Evolutionary conservation across 1,140 invertebrate genomes (phyloP).

Genomic region (Dreissena polymorpha): DNA sequence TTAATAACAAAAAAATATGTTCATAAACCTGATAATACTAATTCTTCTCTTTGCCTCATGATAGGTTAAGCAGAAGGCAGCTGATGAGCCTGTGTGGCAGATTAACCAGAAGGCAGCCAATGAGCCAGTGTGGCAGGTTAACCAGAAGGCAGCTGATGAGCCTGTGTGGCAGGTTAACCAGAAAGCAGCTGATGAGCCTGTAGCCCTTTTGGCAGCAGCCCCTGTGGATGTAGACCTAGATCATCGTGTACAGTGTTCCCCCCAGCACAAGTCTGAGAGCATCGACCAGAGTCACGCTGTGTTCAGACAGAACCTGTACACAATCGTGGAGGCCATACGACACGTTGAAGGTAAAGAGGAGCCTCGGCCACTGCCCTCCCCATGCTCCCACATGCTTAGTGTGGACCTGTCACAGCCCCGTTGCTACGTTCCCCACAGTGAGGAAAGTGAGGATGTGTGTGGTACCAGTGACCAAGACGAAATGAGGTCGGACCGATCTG

Average conservation of each 20-base stretch:
- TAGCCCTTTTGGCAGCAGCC: background rate
- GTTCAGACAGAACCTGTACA: slow-evolving; percentile 96
- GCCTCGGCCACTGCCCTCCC: slow-evolving; percentile 17
- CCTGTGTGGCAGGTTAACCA: background rate
- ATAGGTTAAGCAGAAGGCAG: slow-evolving; percentile 7
- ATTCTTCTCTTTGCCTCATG: background rate
- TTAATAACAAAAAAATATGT: background rate
- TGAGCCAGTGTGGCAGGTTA: background rate
- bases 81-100: background rate
- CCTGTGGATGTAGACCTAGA: slow-evolving; percentile 13
- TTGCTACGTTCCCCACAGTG: slow-evolving; percentile 57
- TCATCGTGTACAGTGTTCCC: slow-evolving; percentile 23
- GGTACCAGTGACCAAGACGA: slow-evolving; percentile 70
- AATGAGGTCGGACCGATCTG: slow-evolving; percentile 65
- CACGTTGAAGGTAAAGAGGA: slow-evolving; percentile 93
- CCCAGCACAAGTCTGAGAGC: slow-evolving; percentile 21
- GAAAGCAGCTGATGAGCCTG: slow-evolving; percentile 1
- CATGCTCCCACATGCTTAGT: background rate
- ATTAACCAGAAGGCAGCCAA: background rate
- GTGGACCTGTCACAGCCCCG: slow-evolving; percentile 23
- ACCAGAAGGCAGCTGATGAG: background rate
- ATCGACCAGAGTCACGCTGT: slow-evolving; percentile 80
- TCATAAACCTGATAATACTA: background rate
- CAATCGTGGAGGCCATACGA: slow-evolving; percentile 98
- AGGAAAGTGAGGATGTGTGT: slow-evolving; percentile 71